A percentile compares a stretch with the other conserved stretches of the same genome.
phyloP scores from a whole-genome alignment of 2,888 invertebrate species.

The Scrobipalpa atriplicella region DNA sequence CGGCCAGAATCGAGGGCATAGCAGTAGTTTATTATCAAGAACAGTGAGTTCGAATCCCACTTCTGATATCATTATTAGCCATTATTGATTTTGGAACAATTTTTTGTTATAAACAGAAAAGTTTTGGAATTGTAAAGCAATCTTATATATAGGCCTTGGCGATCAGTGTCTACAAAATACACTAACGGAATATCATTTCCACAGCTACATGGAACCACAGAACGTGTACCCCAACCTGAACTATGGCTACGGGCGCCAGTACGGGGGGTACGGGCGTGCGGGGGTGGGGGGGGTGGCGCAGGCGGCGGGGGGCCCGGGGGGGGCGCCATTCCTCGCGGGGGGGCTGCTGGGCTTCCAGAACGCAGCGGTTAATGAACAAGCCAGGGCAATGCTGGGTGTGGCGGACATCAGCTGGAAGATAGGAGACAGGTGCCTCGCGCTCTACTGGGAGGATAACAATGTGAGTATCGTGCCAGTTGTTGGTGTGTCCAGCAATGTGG shows the following conservation, averaged over 20 bases:
- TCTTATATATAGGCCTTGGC: neutral
- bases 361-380: slow-evolving; percentile 78
- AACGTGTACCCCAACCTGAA: neutral
- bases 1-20: too few species aligned
- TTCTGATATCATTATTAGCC: too few species aligned
- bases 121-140: too few species aligned
- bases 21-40: too few species aligned
- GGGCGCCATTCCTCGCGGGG: slow-evolving; percentile 68
- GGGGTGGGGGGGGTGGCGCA: slow-evolving; percentile 52
- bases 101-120: too few species aligned
- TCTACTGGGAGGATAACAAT: slow-evolving; percentile 96
- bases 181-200: too few species aligned
- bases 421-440: slow-evolving; percentile 93
- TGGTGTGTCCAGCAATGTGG: too few species aligned
- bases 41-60: too few species aligned
- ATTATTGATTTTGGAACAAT: too few species aligned
- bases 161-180: neutral
- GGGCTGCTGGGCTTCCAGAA: slow-evolving; percentile 78
- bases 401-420: slow-evolving; percentile 86
- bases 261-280: slow-evolving; percentile 48
- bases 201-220: slow-evolving; percentile 11
- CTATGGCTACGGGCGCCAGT: slow-evolving; percentile 46
- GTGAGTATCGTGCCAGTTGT: slow-evolving; percentile 76
- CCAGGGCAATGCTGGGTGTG: slow-evolving; percentile 78
- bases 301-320: slow-evolving; percentile 31